Evolutionary conservation across 2,797 vertebrate genomes (phyloP).

Genomic region (Percopsis omiscomaycus): DNA sequence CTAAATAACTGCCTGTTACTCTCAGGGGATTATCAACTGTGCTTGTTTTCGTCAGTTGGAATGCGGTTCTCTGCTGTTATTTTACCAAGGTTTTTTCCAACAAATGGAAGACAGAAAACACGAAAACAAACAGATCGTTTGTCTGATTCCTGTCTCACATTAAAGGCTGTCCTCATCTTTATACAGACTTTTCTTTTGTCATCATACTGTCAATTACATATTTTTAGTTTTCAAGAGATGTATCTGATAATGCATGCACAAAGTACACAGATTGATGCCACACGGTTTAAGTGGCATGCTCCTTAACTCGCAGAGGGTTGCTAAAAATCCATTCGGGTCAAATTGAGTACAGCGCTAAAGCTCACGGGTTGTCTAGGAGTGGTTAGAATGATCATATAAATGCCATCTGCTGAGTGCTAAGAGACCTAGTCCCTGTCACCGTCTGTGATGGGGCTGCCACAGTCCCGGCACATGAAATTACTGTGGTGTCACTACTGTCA

Average conservation of each 20-base stretch:
- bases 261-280: no score
- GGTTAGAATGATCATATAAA: constrained; percentile 74
- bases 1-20: constrained; percentile 17
- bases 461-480: constrained; percentile 67
- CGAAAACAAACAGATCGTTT: no score
- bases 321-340: constrained; percentile 41
- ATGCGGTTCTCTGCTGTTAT: constrained; percentile 29
- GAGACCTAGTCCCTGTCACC: constrained; percentile 44
- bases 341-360: constrained; percentile 64
- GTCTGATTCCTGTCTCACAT: no score
- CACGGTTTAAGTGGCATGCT: no score
- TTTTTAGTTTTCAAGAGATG: no score
- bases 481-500: constrained; percentile 59
- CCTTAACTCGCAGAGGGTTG: no score
- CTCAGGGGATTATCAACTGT: background rate
- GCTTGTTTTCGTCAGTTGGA: constrained; percentile 35
- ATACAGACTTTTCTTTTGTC: no score
- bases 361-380: constrained; percentile 61
- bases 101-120: constrained; percentile 21
- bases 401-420: constrained; percentile 66
- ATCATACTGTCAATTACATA: no score
- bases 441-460: constrained; percentile 69
- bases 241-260: no score
- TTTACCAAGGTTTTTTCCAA: background rate
- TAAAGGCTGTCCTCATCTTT: no score